A percentile compares a stretch with the other conserved stretches of the same genome.
Conservation (phyloP, 2,797 vertebrate species). For the Clarias laeviceps region DNA sequence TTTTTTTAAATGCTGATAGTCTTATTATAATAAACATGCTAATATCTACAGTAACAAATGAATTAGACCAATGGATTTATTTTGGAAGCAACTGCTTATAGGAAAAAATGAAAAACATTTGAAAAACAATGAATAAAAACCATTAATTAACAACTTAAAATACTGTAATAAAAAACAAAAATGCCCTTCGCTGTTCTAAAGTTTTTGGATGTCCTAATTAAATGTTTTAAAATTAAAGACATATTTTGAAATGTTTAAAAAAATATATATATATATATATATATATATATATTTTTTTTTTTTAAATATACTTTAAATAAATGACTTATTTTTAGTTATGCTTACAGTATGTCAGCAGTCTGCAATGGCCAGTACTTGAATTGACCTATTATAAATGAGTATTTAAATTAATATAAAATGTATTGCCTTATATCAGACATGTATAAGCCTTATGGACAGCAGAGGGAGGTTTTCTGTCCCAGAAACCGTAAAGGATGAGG, state of each 20-base stretch:
- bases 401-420: not conserved
- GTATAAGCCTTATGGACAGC: not conserved
- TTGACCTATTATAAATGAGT: not conserved
- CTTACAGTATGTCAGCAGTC: not conserved
- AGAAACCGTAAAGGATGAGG: not conserved
- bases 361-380: not conserved
- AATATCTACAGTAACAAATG: slow-evolving; percentile 1
- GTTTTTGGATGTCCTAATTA: not conserved
- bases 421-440: not conserved
- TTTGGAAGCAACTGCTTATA: not conserved
- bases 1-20: not conserved
- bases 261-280: too few relatives aligned
- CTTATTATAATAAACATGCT: slow-evolving; percentile 13
- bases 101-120: too few relatives aligned
- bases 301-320: too few relatives aligned
- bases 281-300: too few relatives aligned
- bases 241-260: too few relatives aligned
- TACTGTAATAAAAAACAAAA: not conserved
- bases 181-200: too few relatives aligned
- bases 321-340: not conserved
- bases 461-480: slow-evolving; percentile 4
- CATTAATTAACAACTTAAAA: not conserved
- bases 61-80: not conserved
- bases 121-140: not conserved
- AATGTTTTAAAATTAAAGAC: not conserved